A percentile compares a stretch with the other conserved stretches of the same genome.
phyloP scores from a whole-genome alignment of 2,797 vertebrate species.

The Toxotes lorentzi region DNA sequence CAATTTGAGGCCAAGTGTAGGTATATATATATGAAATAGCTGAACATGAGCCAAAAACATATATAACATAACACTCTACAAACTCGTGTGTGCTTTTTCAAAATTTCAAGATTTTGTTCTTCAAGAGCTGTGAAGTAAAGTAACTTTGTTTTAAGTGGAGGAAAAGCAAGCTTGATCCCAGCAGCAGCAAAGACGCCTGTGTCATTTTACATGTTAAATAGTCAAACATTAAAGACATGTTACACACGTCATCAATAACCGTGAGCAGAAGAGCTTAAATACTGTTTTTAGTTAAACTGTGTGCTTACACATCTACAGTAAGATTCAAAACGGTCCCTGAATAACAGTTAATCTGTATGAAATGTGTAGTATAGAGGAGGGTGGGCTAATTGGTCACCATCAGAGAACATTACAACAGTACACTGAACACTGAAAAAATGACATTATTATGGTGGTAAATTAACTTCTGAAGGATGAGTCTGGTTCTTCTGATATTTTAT shows the following conservation, averaged over 20 bases:
- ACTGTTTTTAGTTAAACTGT: not conserved
- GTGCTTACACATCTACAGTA: not conserved
- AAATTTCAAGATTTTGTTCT: not conserved
- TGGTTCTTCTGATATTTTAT: not conserved
- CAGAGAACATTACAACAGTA: no score
- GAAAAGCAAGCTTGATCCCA: not conserved
- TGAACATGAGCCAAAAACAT: not conserved
- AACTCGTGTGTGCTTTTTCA: conserved; percentile 11
- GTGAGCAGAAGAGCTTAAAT: not conserved
- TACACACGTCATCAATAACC: not conserved
- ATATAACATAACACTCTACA: conserved; percentile 18
- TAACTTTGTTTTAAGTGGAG: not conserved
- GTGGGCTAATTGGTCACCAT: no score
- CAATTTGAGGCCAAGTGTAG: conserved; percentile 25
- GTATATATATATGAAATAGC: conserved; percentile 13
- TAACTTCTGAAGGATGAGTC: not conserved
- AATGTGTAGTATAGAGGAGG: not conserved
- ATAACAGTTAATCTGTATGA: not conserved
- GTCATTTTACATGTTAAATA: not conserved
- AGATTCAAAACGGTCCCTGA: not conserved
- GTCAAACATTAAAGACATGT: not conserved
- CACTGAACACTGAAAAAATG: no score
- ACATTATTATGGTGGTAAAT: no score
- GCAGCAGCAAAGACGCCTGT: not conserved
- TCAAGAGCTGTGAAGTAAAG: not conserved